Evolutionary conservation across 2,888 invertebrate species (phyloP).

Genomic region (Ceriagrion tenellum): DNA sequence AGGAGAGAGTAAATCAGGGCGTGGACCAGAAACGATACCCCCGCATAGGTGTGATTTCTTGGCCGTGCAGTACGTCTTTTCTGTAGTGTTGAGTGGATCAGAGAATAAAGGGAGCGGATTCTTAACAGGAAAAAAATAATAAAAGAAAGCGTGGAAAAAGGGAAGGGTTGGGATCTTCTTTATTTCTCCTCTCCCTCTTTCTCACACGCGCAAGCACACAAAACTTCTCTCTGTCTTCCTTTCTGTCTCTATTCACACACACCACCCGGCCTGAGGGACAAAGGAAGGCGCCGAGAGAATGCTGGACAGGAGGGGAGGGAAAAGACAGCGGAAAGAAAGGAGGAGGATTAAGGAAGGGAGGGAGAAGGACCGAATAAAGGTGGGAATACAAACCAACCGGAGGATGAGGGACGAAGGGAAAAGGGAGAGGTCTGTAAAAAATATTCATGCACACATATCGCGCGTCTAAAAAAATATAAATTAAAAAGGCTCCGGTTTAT

Average conservation of each 20-base stretch:
- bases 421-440: too few relatives aligned
- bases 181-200: not conserved
- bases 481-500: conserved; percentile 11
- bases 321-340: conserved; percentile 9
- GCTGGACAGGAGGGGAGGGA: not conserved
- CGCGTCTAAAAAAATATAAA: not conserved
- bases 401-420: not conserved
- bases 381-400: too few relatives aligned
- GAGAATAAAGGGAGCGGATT: conserved; percentile 33
- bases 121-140: not conserved
- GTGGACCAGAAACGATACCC: conserved; percentile 39
- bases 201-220: not conserved
- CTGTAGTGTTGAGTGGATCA: conserved; percentile 53
- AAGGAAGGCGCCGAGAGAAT: too few relatives aligned
- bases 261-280: not conserved
- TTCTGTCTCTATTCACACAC: not conserved
- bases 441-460: not conserved
- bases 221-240: not conserved
- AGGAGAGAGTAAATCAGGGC: conserved; percentile 14
- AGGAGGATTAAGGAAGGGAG: not conserved
- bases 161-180: not conserved
- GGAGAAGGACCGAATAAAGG: not conserved
- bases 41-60: conserved; percentile 64
- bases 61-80: not conserved
- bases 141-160: not conserved